phyloP scores from a whole-genome alignment of 2,888 invertebrate species.

The Autographa gamma region DNA sequence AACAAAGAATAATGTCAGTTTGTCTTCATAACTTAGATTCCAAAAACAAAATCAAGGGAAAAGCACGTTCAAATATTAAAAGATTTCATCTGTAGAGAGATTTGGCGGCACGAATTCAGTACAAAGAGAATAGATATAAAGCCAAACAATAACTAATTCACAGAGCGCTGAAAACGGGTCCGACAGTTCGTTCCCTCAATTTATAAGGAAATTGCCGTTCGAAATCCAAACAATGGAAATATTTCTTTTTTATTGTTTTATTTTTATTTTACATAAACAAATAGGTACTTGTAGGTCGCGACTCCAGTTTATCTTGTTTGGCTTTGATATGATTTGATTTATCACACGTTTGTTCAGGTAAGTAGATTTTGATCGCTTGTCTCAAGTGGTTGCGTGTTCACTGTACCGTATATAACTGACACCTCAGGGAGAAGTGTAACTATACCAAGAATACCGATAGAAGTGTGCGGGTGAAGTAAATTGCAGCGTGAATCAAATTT shows the following conservation, averaged over 20 bases:
- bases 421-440: constrained; percentile 2
- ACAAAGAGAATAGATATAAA: constrained; percentile 46
- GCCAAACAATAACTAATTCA: constrained; percentile 59
- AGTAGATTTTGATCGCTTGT: constrained; percentile 25
- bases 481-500: constrained; percentile 21
- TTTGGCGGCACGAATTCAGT: constrained; percentile 29
- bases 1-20: constrained; percentile 26
- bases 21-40: neutral
- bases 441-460: neutral
- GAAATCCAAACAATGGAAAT: constrained; percentile 49
- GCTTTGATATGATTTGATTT: constrained; percentile 53
- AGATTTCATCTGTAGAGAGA: constrained; percentile 41
- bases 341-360: constrained; percentile 32
- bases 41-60: neutral
- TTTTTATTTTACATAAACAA: constrained; percentile 45
- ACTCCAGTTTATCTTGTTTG: constrained; percentile 43
- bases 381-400: constrained; percentile 21
- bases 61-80: constrained; percentile 40
- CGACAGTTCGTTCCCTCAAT: constrained; percentile 54
- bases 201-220: constrained; percentile 55
- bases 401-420: constrained; percentile 10
- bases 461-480: constrained; percentile 13
- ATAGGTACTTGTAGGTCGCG: constrained; percentile 47
- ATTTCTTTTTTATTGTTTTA: constrained; percentile 45
- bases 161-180: constrained; percentile 23